Evolutionary conservation across 2,113 vertebrate genomes (phyloP).

Genomic region (Ptilonorhynchus violaceus): DNA sequence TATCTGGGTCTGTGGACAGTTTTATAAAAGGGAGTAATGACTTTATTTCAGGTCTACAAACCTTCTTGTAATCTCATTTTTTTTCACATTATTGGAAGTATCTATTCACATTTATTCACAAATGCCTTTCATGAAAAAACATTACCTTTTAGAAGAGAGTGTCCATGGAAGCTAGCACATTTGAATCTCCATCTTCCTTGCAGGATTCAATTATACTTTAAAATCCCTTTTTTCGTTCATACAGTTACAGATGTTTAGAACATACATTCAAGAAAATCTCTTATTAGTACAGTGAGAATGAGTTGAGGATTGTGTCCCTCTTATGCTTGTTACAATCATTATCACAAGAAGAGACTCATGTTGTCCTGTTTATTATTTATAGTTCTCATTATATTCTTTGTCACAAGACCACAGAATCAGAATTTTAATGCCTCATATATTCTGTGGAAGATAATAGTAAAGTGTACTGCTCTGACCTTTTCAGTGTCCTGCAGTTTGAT

Average conservation of each 20-base stretch:
- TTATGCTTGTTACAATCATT: conserved; percentile 47
- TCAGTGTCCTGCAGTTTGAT: conserved; percentile 56
- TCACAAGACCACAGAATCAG: conserved; percentile 47
- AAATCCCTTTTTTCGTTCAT: neutral
- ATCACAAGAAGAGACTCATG: conserved; percentile 60
- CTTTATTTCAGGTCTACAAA: neutral
- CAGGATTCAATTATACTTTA: neutral
- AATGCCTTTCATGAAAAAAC: neutral
- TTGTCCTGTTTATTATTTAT: conserved; percentile 72
- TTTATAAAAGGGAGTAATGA: neutral
- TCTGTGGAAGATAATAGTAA: conserved; percentile 62
- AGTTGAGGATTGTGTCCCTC: conserved; percentile 35
- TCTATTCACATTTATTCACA: neutral
- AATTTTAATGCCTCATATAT: conserved; percentile 74
- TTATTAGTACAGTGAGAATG: neutral
- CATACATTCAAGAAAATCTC: neutral
- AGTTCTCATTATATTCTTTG: conserved; percentile 71
- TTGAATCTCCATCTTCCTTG: neutral
- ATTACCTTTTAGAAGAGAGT: neutral
- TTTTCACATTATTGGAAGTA: neutral
- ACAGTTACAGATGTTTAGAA: neutral
- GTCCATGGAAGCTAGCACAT: neutral
- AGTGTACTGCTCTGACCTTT: conserved; percentile 70
- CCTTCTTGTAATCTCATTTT: neutral
- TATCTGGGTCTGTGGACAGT: neutral